These are phyloP conservation scores for Tenualosa thibaudeaui DNA, from an alignment of 2,797 vertebrate species.

Conservation along the genomic window DNA sequence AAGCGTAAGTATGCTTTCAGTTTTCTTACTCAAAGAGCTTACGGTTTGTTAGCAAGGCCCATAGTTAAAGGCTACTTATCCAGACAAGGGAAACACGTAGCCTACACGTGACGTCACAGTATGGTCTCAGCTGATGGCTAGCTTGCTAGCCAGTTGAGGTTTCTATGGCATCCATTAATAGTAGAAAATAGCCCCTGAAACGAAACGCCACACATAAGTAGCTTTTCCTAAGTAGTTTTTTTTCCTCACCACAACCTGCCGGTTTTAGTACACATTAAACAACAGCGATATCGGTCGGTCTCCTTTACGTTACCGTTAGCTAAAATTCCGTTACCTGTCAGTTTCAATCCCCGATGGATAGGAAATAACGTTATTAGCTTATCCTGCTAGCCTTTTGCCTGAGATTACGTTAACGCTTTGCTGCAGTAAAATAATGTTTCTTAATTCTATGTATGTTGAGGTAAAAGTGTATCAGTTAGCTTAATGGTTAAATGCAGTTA, in stretches of 20 bases:
- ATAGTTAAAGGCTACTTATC: slow-evolving; percentile 43
- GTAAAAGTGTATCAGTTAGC: not conserved
- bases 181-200: not conserved
- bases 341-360: not conserved
- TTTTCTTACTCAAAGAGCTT: slow-evolving; percentile 53
- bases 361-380: not conserved
- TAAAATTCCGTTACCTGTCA: not conserved
- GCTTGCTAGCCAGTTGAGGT: slow-evolving; percentile 50
- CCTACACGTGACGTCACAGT: slow-evolving; percentile 67
- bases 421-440: no score
- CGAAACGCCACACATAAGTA: not conserved
- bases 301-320: not conserved
- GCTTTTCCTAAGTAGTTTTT: not conserved
- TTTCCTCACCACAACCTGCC: not conserved
- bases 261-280: not conserved
- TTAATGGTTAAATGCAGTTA: not conserved
- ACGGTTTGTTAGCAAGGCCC: slow-evolving; percentile 50
- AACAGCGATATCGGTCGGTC: not conserved
- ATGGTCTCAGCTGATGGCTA: slow-evolving; percentile 52
- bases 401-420: not conserved
- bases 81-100: slow-evolving; percentile 50
- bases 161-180: not conserved
- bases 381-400: not conserved
- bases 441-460: not conserved
- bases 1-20: slow-evolving; percentile 88